These are phyloP conservation scores for Ptycholaimellus sp. DNA, from an alignment of 2,888 invertebrate genomes.

Conservation along the genomic window DNA sequence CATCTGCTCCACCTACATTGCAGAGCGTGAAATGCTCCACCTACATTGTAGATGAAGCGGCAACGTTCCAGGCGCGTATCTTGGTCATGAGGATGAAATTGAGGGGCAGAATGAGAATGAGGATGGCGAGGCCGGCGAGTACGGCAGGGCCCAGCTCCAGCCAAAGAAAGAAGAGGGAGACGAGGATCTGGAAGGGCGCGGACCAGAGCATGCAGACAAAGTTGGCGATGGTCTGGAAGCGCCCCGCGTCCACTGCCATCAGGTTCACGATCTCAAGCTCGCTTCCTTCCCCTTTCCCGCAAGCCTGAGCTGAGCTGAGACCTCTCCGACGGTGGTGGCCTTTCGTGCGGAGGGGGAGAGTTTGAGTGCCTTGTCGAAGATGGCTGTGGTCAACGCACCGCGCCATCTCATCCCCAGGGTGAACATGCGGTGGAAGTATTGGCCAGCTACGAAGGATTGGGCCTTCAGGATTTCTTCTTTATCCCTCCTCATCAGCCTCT, in stretches of 20 bases:
- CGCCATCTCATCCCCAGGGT: too few species aligned
- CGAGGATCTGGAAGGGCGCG: constrained; percentile 14
- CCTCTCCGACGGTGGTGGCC: constrained; percentile 33
- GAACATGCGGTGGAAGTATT: too few species aligned
- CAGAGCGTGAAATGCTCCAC: too few species aligned
- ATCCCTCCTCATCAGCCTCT: too few species aligned
- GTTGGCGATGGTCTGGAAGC: constrained; percentile 25
- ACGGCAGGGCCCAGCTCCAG: constrained; percentile 46
- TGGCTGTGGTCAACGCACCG: too few species aligned
- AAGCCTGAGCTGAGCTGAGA: too few species aligned
- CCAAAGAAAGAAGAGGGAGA: constrained; percentile 27
- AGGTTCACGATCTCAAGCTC: constrained; percentile 36
- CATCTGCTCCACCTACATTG: constrained; percentile 62
- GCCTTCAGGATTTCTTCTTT: too few species aligned
- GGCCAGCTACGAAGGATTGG: too few species aligned
- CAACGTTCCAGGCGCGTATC: too few species aligned
- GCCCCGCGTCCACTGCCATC: constrained; percentile 33
- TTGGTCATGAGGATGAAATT: too few species aligned
- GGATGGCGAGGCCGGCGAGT: constrained; percentile 68
- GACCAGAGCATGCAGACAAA: constrained; percentile 13
- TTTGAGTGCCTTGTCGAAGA: constrained; percentile 31
- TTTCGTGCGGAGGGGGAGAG: constrained; percentile 29
- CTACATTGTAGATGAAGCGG: too few species aligned
- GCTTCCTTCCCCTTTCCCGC: too few species aligned
- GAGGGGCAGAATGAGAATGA: constrained; percentile 56